Base-by-base conservation (phyloP, 2,113 vertebrate species). In the Tupaia chinensis region DNA sequence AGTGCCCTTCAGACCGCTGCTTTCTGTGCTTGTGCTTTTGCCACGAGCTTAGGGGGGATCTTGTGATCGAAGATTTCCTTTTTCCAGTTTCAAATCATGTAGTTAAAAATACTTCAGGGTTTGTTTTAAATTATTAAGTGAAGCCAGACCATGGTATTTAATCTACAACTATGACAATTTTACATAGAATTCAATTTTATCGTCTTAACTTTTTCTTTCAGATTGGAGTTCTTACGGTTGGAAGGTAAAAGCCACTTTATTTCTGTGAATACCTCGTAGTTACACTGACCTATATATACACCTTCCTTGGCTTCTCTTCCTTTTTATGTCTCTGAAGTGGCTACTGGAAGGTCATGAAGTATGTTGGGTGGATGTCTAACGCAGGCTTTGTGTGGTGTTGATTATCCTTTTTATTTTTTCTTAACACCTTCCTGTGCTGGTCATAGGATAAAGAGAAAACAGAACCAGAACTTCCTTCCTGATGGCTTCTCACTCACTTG, bases 201-300 rank as follows among this genome's bases (percentile, higher is more conserved):
- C 44, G 0, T 89, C n/a, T 83, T 95, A 86, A 94, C 86, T 93
- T 93, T 72, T 80, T 91, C 68, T 97, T 96, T 91, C 87, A 95
- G 80, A 86, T 96, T 92, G 95, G 84, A 92, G 32, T 91, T 97
- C 61, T 95, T 96, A 93, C 19, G 91, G 87, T 96, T 95, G 83
- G 34, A 97, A 93, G 85, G 91, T 95, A 96, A 97, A 97, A 72
- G 65, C 74, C 44, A 88, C 91, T 94, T 87, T 65, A 85, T 91
- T 95, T 93, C 72, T 87, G 20, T 93, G 58, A 93, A 94, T 65
- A 93, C 60, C 91, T 93, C 23, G 81, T 91, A 85, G 20, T 78
- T 93, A 32, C 25, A 69, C 84, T 96, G 22, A 82, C 87, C 89
- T 79, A 44, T 87, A 44, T 44, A 44, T 44, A 44, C 44, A 32